Evolutionary conservation across 2,888 invertebrate species (phyloP), one percentile per base, ranked within the genome.

Genomic region (Thymelicus acteon): DNA sequence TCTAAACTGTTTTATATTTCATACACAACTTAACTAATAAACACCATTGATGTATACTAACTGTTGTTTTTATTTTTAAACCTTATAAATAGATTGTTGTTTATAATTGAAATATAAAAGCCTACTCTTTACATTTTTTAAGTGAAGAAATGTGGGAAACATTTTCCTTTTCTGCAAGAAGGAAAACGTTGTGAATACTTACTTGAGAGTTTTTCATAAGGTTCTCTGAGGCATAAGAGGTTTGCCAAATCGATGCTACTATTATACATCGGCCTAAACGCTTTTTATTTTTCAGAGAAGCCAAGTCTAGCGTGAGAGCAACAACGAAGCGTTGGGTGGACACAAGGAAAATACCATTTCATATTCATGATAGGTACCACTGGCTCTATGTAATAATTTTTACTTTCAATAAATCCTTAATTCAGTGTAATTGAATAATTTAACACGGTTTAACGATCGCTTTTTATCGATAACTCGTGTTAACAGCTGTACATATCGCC

Each of bases 41-140:
- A 86, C 81, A 85, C 81, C 68, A 80, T 84, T 85, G 83, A 81
- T 86, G 85, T 86, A 85, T 80, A 82, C 77, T 76, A 73, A 44
- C 61, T 52, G 13, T 13, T 73, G 60, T 73, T 82, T 83, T 81
- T 72, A 79, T 82, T 83, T 76, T 4, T 52, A 13, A 31, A 6
- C 12, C 24, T 31, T 40, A 8, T 40, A 13, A 60, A 10, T 15
- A 60, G 40, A 49, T 13, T 13, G 13, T n/a, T 12, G 8, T 37
- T 37, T 31, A 10, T 24, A 19, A 24, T 31, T 54, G 12, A 49
- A 15, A 49, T 40, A 40, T 40, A 40, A 40, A 40, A 40, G 10
- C 10, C 6, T 49, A 6, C 52, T 19, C 19, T 52, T 8, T 15
- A 48, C 1, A 12, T 13, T 48, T 6, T 19, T 52, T 0, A 7